phyloP scores from a whole-genome alignment of 1,140 invertebrate genomes.

The Drosophila suzukii region DNA sequence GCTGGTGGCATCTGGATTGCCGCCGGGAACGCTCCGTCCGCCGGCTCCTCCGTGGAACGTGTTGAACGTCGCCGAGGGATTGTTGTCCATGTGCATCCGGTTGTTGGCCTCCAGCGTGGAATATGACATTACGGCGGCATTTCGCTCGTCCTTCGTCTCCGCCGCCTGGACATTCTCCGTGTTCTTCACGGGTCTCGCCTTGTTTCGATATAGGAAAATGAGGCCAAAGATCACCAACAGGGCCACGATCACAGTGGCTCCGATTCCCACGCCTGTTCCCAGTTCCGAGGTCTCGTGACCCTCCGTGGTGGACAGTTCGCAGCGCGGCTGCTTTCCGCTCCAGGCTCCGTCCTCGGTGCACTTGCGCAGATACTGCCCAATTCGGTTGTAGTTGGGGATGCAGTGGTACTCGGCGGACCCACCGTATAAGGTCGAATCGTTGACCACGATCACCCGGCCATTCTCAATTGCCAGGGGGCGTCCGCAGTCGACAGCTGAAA shows the following conservation, averaged over 20 bases:
- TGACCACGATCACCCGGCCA: constrained; percentile 93
- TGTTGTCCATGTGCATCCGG: constrained; percentile 69
- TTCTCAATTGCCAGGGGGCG: constrained; percentile 92
- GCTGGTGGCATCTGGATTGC: constrained; percentile 10
- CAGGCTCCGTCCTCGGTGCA: constrained; percentile 92
- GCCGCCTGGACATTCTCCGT: constrained; percentile 94
- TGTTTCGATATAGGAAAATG: constrained; percentile 89
- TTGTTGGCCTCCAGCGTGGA: constrained; percentile 86
- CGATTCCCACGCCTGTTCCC: constrained; percentile 91
- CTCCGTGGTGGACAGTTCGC: constrained; percentile 88
- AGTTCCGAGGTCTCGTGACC: constrained; percentile 89
- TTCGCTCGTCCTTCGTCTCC: constrained; percentile 92
- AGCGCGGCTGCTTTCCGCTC: constrained; percentile 92
- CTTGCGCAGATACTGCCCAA: constrained; percentile 92
- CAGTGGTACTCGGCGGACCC: constrained; percentile 95
- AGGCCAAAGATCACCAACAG: constrained; percentile 90
- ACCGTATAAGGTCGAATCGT: constrained; percentile 92
- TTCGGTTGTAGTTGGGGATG: constrained; percentile 92
- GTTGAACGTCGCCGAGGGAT: constrained; percentile 81
- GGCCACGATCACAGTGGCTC: constrained; percentile 90
- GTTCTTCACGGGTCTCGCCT: constrained; percentile 93
- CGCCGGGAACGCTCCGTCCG: constrained; percentile 3
- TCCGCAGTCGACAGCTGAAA: constrained; percentile 91
- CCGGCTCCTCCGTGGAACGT: constrained; percentile 69
- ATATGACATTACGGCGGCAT: constrained; percentile 94